Conservation (phyloP, 2,797 vertebrate species). For the Mormyrus hasselquistii region DNA sequence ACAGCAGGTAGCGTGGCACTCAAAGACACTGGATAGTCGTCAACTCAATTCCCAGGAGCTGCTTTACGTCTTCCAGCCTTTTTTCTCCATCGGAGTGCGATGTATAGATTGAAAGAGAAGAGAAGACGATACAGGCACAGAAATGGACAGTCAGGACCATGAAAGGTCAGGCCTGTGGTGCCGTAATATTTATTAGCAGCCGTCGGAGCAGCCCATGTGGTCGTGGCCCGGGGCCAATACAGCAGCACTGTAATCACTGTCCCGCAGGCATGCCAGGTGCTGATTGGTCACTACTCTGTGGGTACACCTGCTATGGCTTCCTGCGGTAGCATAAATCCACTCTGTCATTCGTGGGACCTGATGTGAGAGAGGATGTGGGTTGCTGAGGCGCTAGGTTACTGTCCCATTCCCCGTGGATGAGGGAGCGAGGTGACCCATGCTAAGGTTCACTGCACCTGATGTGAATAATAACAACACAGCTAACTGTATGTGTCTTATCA, state of each 20-base stretch:
- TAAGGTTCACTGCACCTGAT: background rate
- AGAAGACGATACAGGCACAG: background rate
- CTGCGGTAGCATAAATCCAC: conserved; percentile 41
- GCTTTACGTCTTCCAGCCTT: background rate
- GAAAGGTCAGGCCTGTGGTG: background rate
- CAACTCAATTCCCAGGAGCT: background rate
- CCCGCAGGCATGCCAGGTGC: conserved; percentile 50
- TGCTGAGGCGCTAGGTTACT: background rate
- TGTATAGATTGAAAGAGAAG: background rate
- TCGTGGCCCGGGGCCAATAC: conserved; percentile 14
- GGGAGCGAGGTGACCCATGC: background rate
- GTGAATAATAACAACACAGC: background rate
- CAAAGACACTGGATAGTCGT: background rate
- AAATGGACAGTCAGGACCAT: background rate
- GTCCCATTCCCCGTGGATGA: background rate
- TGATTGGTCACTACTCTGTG: conserved; percentile 49
- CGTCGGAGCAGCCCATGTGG: background rate
- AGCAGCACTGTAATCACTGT: conserved; percentile 48
- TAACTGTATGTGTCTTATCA: conserved; percentile 2
- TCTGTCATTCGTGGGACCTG: conserved; percentile 46
- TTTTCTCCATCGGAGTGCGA: background rate
- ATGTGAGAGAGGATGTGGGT: conserved; percentile 10
- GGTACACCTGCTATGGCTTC: conserved; percentile 36
- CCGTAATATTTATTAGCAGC: background rate
- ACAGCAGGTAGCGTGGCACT: background rate